phyloP scores from a whole-genome alignment of 2,113 vertebrate genomes.

The Plestiodon gilberti region DNA sequence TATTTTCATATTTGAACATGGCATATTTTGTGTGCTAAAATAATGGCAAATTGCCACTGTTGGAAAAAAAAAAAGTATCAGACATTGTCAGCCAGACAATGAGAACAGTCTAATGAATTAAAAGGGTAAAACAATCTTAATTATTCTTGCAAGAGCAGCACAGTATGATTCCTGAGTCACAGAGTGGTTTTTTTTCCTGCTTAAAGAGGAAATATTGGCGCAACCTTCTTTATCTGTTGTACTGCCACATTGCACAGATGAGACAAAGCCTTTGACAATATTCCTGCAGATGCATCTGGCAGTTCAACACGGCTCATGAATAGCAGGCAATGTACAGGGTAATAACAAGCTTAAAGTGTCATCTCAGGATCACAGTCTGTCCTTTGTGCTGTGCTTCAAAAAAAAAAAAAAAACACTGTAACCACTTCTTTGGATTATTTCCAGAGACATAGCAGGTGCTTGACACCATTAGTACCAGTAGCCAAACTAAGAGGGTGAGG shows the following conservation, averaged over 20 bases:
- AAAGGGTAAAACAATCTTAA: background rate
- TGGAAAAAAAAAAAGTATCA: background rate
- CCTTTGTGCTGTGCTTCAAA: accelerated
- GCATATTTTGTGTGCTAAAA: background rate
- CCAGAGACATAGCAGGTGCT: accelerated
- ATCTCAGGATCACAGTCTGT: background rate
- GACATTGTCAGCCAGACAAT: background rate
- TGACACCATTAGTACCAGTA: background rate
- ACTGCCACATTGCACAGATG: background rate
- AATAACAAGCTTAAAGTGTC: background rate
- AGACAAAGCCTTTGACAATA: background rate
- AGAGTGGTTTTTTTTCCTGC: background rate
- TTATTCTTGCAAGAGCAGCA: background rate
- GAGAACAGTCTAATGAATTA: background rate
- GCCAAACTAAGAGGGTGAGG: background rate
- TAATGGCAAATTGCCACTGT: background rate
- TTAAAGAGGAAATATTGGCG: background rate
- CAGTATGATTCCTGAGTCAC: background rate
- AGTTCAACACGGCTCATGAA: background rate
- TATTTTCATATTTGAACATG: background rate
- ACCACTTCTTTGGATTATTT: accelerated
- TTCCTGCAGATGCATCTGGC: background rate
- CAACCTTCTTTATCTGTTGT: background rate
- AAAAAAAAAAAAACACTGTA: accelerated
- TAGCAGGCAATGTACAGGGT: background rate